Evolutionary conservation across 2,797 vertebrate species (phyloP).

Genomic region (Paramormyrops hopkinsi): DNA sequence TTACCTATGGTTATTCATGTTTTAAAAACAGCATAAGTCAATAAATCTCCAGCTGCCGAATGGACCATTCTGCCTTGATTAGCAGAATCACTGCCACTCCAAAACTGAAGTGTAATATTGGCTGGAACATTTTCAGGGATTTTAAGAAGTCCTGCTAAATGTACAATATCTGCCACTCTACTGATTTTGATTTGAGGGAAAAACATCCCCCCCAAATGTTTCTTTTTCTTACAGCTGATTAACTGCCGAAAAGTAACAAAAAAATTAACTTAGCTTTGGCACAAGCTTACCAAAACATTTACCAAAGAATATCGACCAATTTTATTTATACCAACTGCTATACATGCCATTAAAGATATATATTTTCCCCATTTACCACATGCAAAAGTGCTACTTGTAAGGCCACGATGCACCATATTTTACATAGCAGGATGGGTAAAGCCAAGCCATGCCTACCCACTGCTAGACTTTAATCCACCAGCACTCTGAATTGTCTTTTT

Average conservation of each 20-base stretch:
- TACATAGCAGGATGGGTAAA: not conserved
- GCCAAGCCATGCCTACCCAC: not conserved
- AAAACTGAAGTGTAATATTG: not conserved
- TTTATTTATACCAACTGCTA: not conserved
- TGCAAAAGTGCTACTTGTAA: not conserved
- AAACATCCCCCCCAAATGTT: not conserved
- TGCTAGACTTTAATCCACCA: not conserved
- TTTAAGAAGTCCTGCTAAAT: not conserved
- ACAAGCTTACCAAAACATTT: not conserved
- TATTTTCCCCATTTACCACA: not conserved
- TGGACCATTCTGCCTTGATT: not conserved
- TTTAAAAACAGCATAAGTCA: not conserved
- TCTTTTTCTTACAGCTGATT: not conserved
- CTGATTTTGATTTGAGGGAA: not conserved
- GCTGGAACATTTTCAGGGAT: not conserved
- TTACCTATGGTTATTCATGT: not conserved
- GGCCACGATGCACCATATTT: not conserved
- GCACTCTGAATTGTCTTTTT: not conserved
- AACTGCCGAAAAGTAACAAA: not conserved
- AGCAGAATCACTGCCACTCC: not conserved
- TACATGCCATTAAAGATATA: not conserved
- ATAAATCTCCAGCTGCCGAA: not conserved
- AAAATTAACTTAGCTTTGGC: not conserved
- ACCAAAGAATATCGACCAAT: not conserved
- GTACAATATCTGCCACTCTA: not conserved